Conservation (phyloP, 2,113 vertebrate species). For the Saccopteryx leptura region DNA sequence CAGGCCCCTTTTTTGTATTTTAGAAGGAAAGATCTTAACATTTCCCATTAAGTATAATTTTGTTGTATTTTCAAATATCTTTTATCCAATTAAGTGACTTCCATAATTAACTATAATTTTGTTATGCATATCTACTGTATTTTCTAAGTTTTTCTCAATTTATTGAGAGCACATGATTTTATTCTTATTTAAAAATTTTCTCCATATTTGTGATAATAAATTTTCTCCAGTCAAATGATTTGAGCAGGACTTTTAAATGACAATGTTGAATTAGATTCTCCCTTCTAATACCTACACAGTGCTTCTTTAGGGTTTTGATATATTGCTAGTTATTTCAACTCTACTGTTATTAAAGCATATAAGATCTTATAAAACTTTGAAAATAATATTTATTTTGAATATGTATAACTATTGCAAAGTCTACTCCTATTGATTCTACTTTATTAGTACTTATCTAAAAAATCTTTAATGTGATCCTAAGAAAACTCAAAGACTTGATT, state of each 20-base stretch:
- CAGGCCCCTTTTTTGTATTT: background rate
- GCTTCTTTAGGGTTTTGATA: background rate
- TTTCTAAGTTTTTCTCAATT: constrained; percentile 4
- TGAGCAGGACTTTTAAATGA: background rate
- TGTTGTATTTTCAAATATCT: background rate
- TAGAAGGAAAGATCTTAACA: background rate
- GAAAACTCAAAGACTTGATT: background rate
- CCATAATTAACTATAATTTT: background rate
- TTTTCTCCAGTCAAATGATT: background rate
- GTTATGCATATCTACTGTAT: background rate
- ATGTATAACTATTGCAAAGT: background rate
- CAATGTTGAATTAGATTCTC: background rate
- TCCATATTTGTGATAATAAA: background rate
- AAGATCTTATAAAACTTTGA: background rate
- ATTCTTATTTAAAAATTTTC: background rate
- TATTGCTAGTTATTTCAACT: background rate
- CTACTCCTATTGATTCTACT: background rate
- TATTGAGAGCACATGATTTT: background rate
- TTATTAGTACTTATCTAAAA: background rate
- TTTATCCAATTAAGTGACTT: constrained; percentile 33
- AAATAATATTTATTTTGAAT: background rate
- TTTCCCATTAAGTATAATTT: background rate
- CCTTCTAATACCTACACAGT: background rate
- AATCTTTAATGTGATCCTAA: background rate
- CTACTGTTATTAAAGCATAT: background rate